Evolutionary conservation across 2,113 vertebrate species (phyloP).

Genomic region (Bambusicola thoracicus): DNA sequence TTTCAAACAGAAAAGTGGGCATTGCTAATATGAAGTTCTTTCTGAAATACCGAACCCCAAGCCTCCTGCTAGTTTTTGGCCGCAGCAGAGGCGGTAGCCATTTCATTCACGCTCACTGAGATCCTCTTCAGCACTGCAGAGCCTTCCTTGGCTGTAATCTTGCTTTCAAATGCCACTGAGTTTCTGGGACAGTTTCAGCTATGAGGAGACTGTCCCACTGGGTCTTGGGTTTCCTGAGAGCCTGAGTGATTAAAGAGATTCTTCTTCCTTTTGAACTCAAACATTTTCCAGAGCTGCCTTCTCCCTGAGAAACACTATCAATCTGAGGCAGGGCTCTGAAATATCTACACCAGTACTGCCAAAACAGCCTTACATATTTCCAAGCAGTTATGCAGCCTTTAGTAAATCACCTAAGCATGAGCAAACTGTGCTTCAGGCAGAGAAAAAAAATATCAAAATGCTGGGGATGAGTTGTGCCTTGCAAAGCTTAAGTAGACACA

Average conservation of each 20-base stretch:
- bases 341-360: slow-evolving; percentile 49
- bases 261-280: slow-evolving; percentile 67
- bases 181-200: slow-evolving; percentile 72
- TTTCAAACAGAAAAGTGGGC: not conserved
- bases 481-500: not conserved
- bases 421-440: slow-evolving; percentile 34
- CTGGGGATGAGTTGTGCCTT: not conserved
- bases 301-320: slow-evolving; percentile 53
- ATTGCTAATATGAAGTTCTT: not conserved
- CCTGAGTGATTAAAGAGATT: slow-evolving; percentile 76
- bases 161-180: slow-evolving; percentile 73
- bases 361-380: slow-evolving; percentile 65
- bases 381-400: slow-evolving; percentile 48
- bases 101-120: not conserved
- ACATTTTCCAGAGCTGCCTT: slow-evolving; percentile 58
- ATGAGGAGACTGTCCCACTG: slow-evolving; percentile 67
- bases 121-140: not conserved
- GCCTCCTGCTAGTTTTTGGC: not conserved
- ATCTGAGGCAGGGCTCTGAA: slow-evolving; percentile 55
- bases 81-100: not conserved
- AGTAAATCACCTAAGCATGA: slow-evolving; percentile 56
- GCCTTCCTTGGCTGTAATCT: slow-evolving; percentile 46
- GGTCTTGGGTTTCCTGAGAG: slow-evolving; percentile 73
- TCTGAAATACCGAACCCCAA: not conserved
- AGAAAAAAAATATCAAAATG: slow-evolving; percentile 23